Conservation (phyloP, 2,113 vertebrate species). For the Prunella himalayana region DNA sequence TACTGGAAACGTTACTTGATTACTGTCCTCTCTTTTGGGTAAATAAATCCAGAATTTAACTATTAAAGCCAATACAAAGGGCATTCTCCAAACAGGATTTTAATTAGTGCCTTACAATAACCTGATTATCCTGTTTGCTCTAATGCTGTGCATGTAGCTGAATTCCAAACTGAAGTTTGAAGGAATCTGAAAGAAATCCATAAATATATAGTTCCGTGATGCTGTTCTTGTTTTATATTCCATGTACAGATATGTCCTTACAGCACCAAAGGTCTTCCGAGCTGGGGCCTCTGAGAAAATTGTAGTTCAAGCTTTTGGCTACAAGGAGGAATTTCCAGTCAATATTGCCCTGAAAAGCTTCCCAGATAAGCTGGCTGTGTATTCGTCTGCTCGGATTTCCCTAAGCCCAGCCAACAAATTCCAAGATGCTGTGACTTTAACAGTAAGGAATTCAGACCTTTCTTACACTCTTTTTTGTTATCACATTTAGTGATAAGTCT, state of each 20-base stretch:
- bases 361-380: conserved; percentile 67
- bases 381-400: conserved; percentile 41
- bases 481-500: background rate
- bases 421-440: conserved; percentile 73
- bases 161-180: background rate
- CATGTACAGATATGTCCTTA: conserved; percentile 81
- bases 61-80: background rate
- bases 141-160: accelerated
- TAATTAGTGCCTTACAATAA: background rate
- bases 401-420: conserved; percentile 76
- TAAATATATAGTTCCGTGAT: background rate
- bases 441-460: conserved; percentile 68
- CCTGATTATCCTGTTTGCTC: background rate
- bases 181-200: background rate
- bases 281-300: conserved; percentile 80
- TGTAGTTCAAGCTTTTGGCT: conserved; percentile 84
- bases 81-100: background rate
- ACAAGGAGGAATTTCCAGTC: conserved; percentile 65
- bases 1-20: background rate
- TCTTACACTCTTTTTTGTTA: background rate
- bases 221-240: background rate
- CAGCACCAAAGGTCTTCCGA: conserved; percentile 78
- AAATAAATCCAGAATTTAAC: background rate
- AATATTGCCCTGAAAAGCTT: conserved; percentile 78
- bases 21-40: background rate